Base-by-base conservation (phyloP, 2,113 vertebrate species). In the Boulengeromyrus knoepffleri region DNA sequence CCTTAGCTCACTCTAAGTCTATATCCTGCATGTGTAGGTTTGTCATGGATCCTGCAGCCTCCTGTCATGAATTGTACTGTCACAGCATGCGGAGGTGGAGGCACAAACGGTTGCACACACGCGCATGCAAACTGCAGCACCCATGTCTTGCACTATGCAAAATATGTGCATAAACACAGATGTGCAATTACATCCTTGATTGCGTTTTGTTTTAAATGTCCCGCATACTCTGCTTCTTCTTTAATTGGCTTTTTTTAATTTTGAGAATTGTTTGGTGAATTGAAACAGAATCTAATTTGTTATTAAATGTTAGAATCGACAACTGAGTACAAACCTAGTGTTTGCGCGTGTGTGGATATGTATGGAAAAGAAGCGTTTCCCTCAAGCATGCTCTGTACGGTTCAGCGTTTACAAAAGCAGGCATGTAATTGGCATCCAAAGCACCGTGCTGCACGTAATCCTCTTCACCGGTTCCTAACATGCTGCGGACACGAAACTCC, bases 401-500 rank as follows among this genome's bases (percentile, higher is more conserved):
- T 85, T 87, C 17, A 7, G 49, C 1, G n/a, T 31, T 87, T 53
- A 87, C n/a, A 87, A 39, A 50, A 87, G 31, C 27, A 87, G 53
- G 15, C 50, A 53, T 53, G 1, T 87, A 53, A 36, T 46, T n/a
- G 56, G 6, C 56, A 45, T 66, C 87, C 36, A 66, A 39, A 27
- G 56, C 19, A n/a, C 10, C 39, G 39, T 46, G 47, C 56, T 46
- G 24, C 21, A 46, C 52, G 39, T n/a, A n/a, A 42, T 31, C 85
- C 85, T 88, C 85, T 56, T 87, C 47, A 53, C 27, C n/a, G 31
- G 24, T 53, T 9, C 85, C 47, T 36, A 56, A 56, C 50, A 17
- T 31, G 85, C 15, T 10, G 56, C 13, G 52, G 56, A 45, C 36
- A 58, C 53, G 42, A 88, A 93, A 93, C 91, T 93, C 93, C 92